A percentile compares a stretch with the other conserved stretches of the same genome.
phyloP scores from a whole-genome alignment of 2,888 invertebrate species.

The Meteorus colon region DNA sequence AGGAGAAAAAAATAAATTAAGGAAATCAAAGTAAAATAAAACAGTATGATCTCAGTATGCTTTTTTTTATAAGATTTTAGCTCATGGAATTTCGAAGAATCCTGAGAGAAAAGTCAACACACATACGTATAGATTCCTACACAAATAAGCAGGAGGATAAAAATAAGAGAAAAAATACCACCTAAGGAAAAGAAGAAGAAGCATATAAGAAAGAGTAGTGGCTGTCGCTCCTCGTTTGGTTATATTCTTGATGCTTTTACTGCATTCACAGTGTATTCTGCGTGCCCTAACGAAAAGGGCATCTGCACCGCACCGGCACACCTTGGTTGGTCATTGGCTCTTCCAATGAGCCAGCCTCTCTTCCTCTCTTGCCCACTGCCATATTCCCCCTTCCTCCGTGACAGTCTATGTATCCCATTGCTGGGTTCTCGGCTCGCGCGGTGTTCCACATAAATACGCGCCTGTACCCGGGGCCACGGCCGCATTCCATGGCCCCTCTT shows the following conservation, averaged over 20 bases:
- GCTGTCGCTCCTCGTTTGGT: constrained; percentile 58
- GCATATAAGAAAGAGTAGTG: constrained; percentile 42
- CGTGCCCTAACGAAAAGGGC: constrained; percentile 65
- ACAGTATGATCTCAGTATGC: constrained; percentile 29
- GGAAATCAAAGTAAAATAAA: constrained; percentile 9
- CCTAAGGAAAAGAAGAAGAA: constrained; percentile 54
- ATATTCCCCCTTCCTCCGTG: constrained; percentile 18
- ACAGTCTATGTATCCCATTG: constrained; percentile 36
- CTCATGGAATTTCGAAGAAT: constrained; percentile 48
- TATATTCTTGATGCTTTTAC: constrained; percentile 66
- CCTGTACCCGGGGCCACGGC: constrained; percentile 68
- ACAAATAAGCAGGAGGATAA: constrained; percentile 20
- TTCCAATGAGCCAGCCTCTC: constrained; percentile 24
- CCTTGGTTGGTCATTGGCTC: constrained; percentile 70
- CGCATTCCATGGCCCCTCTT: constrained; percentile 67
- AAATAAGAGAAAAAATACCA: constrained; percentile 46
- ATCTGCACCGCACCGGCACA: constrained; percentile 61
- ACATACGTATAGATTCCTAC: constrained; percentile 9
- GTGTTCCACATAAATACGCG: constrained; percentile 71
- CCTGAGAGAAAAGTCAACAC: constrained; percentile 38
- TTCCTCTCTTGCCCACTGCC: constrained; percentile 47
- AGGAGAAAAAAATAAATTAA: constrained; percentile 1
- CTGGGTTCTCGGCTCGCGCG: constrained; percentile 52
- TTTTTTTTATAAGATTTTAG: constrained; percentile 41
- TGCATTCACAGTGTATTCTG: constrained; percentile 64